Percentiles rank a stretch among this genome's conserved stretches.
These are phyloP conservation scores for Caenorhabditis briggsae DNA, from an alignment of 1,140 invertebrate genomes.

Conservation along the genomic window DNA sequence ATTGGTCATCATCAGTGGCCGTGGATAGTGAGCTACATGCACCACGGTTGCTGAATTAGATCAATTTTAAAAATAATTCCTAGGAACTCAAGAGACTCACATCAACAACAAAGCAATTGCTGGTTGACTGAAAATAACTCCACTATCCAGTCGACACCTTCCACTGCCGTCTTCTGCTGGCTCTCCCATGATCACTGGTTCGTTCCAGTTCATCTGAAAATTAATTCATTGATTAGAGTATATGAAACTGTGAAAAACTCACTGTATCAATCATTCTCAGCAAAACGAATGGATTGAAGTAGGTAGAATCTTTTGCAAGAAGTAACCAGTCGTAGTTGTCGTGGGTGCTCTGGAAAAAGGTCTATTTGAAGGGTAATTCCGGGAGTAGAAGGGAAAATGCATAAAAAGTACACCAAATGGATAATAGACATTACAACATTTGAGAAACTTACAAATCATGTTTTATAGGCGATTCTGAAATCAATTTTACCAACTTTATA, in stretches of 20 bases:
- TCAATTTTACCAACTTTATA: background rate
- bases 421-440: background rate
- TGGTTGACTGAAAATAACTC: constrained; percentile 74
- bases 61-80: constrained; percentile 28
- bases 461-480: constrained; percentile 29
- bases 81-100: constrained; percentile 61
- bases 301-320: constrained; percentile 74
- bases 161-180: constrained; percentile 62
- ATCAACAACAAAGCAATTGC: constrained; percentile 73
- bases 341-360: constrained; percentile 70
- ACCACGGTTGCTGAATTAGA: constrained; percentile 71
- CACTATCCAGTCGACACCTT: constrained; percentile 70
- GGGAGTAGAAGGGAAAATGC: too few relatives aligned
- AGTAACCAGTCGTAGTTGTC: constrained; percentile 77
- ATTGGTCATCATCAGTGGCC: constrained; percentile 69
- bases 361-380: background rate
- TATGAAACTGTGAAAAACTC: background rate
- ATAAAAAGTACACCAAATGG: background rate
- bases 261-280: constrained; percentile 64
- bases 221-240: background rate
- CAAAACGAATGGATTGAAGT: constrained; percentile 76
- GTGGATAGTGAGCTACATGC: constrained; percentile 68
- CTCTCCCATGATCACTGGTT: constrained; percentile 66
- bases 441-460: background rate
- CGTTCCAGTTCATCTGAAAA: constrained; percentile 71